These are phyloP conservation scores for Melanotaenia boesemani DNA, from an alignment of 2,797 vertebrate species.

Conservation along the genomic window DNA sequence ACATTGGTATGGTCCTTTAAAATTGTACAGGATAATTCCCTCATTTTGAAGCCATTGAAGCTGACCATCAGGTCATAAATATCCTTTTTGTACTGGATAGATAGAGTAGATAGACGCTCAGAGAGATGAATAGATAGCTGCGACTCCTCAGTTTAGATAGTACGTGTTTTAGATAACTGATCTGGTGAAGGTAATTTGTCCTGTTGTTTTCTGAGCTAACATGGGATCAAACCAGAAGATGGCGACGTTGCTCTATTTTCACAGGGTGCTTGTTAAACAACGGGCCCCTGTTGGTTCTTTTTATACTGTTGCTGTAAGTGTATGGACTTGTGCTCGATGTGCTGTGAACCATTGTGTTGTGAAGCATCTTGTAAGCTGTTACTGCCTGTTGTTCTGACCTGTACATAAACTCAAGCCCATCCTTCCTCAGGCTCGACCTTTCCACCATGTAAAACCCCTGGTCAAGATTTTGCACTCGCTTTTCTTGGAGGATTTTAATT, in stretches of 20 bases:
- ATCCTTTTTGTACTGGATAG: conserved; percentile 61
- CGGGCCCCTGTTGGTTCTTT: conserved; percentile 46
- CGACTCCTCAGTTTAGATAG: conserved; percentile 57
- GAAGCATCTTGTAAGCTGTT: conserved; percentile 73
- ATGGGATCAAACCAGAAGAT: conserved; percentile 60
- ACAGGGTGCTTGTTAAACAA: neutral
- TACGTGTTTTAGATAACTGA: conserved; percentile 60
- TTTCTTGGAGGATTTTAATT: neutral
- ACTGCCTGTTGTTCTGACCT: conserved; percentile 56
- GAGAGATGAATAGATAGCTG: conserved; percentile 46
- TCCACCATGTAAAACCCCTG: conserved; percentile 33
- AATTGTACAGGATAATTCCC: conserved; percentile 59
- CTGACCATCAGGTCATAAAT: conserved; percentile 38
- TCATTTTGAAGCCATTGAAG: conserved; percentile 70
- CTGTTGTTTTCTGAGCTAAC: conserved; percentile 54
- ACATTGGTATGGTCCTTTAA: conserved; percentile 56
- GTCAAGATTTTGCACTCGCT: neutral
- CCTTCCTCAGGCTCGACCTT: conserved; percentile 34
- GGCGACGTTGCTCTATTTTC: conserved; percentile 63
- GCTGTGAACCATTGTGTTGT: conserved; percentile 74
- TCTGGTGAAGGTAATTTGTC: conserved; percentile 56
- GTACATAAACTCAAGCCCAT: conserved; percentile 56
- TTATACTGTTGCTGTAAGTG: conserved; percentile 66
- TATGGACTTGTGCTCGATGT: conserved; percentile 64
- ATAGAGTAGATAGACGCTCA: conserved; percentile 30